Conservation (phyloP, 2,797 vertebrate genomes). For the Myotis daubentonii region DNA sequence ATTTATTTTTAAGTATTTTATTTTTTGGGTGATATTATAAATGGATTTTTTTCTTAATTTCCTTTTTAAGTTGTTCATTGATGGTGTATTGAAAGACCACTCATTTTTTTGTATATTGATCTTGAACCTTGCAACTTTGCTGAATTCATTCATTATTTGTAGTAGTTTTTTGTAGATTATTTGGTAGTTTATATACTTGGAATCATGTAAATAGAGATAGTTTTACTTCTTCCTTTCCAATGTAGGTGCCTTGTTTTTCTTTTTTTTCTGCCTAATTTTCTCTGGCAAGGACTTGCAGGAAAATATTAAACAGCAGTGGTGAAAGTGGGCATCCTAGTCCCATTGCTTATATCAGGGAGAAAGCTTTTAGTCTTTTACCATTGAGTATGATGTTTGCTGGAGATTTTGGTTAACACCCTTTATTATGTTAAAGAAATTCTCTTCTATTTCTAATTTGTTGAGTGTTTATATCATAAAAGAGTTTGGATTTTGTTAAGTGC, state of each 20-base stretch:
- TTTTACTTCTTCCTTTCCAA: neutral
- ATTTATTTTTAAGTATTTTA: neutral
- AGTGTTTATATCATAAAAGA: neutral
- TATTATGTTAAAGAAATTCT: neutral
- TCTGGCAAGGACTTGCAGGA: neutral
- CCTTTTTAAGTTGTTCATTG: neutral
- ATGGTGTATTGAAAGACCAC: neutral
- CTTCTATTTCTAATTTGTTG: neutral
- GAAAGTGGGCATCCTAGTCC: neutral
- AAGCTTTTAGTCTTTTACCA: neutral
- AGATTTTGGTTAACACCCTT: neutral
- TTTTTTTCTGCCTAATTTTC: neutral
- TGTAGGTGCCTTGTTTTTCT: neutral
- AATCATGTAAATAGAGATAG: neutral
- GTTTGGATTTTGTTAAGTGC: neutral
- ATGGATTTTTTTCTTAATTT: neutral
- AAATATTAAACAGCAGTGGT: neutral
- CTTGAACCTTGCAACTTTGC: neutral
- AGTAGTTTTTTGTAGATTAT: neutral
- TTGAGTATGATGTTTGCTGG: neutral
- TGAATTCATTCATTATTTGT: neutral
- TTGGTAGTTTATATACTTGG: neutral
- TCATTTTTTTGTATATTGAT: neutral
- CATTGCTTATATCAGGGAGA: no score
- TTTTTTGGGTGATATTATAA: neutral